These are phyloP conservation scores for Lordiphosa fenestrarum DNA, from an alignment of 2,888 invertebrate genomes.

Conservation along the genomic window DNA sequence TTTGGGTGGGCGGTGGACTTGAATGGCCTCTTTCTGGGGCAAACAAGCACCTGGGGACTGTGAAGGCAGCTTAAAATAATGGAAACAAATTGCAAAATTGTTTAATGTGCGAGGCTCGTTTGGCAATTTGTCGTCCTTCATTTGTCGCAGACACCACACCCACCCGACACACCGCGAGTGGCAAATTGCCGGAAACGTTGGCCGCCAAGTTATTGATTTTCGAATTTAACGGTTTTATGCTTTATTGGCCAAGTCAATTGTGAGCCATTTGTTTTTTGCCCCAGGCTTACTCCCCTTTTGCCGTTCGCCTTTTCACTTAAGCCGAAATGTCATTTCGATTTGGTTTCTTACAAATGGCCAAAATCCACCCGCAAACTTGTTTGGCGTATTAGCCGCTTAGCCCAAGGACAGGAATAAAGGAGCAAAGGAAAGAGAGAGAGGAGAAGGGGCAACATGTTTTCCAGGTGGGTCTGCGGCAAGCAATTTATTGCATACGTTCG, in stretches of 20 bases:
- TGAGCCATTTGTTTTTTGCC: constrained; percentile 62
- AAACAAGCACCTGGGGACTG: constrained; percentile 7
- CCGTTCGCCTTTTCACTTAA: constrained; percentile 48
- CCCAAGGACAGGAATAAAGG: constrained; percentile 15
- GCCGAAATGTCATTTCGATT: constrained; percentile 61
- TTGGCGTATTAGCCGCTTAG: constrained; percentile 54
- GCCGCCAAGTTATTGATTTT: constrained; percentile 66
- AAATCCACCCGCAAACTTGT: constrained; percentile 28
- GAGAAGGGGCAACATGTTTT: constrained; percentile 9
- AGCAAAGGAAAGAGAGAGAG: background rate
- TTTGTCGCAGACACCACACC: constrained; percentile 23
- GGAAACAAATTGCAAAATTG: constrained; percentile 72
- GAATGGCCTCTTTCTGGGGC: constrained; percentile 16
- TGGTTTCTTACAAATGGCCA: constrained; percentile 38
- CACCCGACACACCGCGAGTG: too few species aligned
- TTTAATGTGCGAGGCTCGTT: constrained; percentile 63
- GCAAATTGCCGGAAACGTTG: constrained; percentile 16
- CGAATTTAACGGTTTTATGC: constrained; percentile 69
- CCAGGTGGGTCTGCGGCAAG: constrained; percentile 47
- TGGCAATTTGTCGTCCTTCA: constrained; percentile 71
- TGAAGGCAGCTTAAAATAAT: constrained; percentile 67
- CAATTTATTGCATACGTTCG: constrained; percentile 64
- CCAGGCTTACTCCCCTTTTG: constrained; percentile 7
- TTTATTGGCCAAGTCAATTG: constrained; percentile 73
- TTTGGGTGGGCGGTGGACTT: background rate